Conservation (phyloP, 2,888 invertebrate genomes). For the Eupithecia centaureata region DNA sequence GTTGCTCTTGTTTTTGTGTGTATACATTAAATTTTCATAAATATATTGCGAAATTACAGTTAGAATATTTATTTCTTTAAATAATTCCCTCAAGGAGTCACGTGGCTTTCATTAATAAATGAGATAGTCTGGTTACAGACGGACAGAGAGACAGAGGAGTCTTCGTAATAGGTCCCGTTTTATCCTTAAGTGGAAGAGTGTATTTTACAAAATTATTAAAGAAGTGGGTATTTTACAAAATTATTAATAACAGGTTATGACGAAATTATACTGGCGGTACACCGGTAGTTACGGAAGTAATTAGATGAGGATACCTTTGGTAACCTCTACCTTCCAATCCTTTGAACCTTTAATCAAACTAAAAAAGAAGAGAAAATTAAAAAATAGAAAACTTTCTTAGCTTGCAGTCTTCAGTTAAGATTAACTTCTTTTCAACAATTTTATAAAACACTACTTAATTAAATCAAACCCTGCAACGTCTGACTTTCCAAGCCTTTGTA, state of each 20-base stretch:
- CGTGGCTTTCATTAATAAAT: too few species aligned
- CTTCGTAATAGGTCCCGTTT: too few species aligned
- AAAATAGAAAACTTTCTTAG: not conserved
- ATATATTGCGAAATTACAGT: too few species aligned
- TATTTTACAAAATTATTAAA: too few species aligned
- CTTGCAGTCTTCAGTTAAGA: not conserved
- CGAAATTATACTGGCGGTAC: not conserved
- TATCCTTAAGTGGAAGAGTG: too few species aligned
- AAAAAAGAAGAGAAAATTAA: not conserved
- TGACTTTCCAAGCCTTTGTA: not conserved
- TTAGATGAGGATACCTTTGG: not conserved
- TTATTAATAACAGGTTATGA: not conserved
- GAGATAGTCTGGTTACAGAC: too few species aligned
- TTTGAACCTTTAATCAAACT: not conserved
- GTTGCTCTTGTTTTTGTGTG: too few species aligned
- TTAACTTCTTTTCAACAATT: not conserved
- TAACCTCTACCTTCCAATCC: not conserved
- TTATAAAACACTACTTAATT: constrained; percentile 4
- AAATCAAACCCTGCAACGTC: not conserved
- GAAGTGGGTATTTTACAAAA: too few species aligned
- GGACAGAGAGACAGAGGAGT: too few species aligned
- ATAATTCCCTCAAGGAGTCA: too few species aligned
- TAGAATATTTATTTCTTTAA: too few species aligned
- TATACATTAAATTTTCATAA: too few species aligned
- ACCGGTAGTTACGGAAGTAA: not conserved